phyloP scores from a whole-genome alignment of 2,888 invertebrate genomes.

The Stenotaenia linearis region DNA sequence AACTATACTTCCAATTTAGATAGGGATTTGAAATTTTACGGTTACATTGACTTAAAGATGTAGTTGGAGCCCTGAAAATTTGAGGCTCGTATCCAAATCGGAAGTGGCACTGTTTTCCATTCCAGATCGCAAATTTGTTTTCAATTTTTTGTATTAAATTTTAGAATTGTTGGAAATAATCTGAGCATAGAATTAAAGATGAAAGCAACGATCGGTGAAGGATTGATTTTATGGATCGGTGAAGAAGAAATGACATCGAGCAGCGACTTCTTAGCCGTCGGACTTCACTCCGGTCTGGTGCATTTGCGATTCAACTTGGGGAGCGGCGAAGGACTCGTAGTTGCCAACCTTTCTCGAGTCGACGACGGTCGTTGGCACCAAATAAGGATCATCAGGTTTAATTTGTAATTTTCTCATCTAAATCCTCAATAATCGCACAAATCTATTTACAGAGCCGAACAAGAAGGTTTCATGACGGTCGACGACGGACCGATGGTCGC shows the following conservation, averaged over 20 bases:
- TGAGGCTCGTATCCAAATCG: no score
- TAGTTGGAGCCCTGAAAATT: no score
- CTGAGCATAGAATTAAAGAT: slow-evolving; percentile 84
- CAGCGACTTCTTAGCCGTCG: slow-evolving; percentile 76
- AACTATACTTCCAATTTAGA: no score
- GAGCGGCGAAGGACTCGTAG: slow-evolving; percentile 75
- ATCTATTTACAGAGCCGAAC: slow-evolving; percentile 79
- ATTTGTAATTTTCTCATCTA: no score
- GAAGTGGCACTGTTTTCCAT: no score
- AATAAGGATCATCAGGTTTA: slow-evolving; percentile 69
- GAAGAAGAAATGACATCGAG: slow-evolving; percentile 55
- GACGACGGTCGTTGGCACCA: slow-evolving; percentile 86
- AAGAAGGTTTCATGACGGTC: slow-evolving; percentile 79
- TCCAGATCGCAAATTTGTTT: no score
- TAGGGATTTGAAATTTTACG: no score
- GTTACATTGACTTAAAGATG: no score
- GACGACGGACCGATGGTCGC: slow-evolving; percentile 77
- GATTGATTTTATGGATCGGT: slow-evolving; percentile 81
- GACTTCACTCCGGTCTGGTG: slow-evolving; percentile 70
- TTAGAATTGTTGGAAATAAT: slow-evolving; percentile 72
- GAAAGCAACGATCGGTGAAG: slow-evolving; percentile 63
- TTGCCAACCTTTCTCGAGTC: slow-evolving; percentile 76
- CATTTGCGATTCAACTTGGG: slow-evolving; percentile 75
- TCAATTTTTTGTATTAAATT: no score
- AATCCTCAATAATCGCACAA: no score